phyloP scores from a whole-genome alignment of 2,888 invertebrate species.

The Polyploca ridens region DNA sequence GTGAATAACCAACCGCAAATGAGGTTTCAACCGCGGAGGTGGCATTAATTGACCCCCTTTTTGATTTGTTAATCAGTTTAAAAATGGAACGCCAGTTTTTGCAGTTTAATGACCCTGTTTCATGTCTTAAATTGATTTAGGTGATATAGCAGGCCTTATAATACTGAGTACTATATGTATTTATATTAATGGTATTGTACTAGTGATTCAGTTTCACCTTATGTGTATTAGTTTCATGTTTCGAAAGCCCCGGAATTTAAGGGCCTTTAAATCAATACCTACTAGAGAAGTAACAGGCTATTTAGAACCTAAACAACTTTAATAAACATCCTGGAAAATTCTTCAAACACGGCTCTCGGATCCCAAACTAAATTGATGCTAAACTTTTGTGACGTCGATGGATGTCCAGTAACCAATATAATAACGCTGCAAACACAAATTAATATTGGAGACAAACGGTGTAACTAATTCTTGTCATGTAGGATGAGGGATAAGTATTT shows the following conservation, averaged over 20 bases:
- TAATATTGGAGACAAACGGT: constrained; percentile 32
- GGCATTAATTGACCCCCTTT: constrained; percentile 40
- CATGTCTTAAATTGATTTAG: not conserved
- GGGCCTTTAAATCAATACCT: no score
- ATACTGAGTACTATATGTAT: not conserved
- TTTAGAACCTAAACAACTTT: no score
- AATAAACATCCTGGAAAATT: no score
- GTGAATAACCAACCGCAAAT: constrained; percentile 32
- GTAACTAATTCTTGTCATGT: constrained; percentile 10
- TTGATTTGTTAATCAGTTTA: constrained; percentile 24
- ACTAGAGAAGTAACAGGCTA: no score
- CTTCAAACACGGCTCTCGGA: no score
- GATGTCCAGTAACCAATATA: constrained; percentile 10
- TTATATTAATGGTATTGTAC: not conserved
- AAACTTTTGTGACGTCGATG: not conserved
- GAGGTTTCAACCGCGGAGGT: constrained; percentile 23
- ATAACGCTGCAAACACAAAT: constrained; percentile 19
- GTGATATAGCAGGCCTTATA: not conserved
- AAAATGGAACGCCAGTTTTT: not conserved
- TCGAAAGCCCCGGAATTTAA: no score
- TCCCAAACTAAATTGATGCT: no score
- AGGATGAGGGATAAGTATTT: not conserved
- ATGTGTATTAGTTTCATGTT: no score
- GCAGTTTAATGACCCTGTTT: constrained; percentile 6
- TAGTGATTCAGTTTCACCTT: not conserved